These are phyloP conservation scores for Chrysomela aeneicollis DNA, from an alignment of 2,888 invertebrate species.

Conservation along the genomic window DNA sequence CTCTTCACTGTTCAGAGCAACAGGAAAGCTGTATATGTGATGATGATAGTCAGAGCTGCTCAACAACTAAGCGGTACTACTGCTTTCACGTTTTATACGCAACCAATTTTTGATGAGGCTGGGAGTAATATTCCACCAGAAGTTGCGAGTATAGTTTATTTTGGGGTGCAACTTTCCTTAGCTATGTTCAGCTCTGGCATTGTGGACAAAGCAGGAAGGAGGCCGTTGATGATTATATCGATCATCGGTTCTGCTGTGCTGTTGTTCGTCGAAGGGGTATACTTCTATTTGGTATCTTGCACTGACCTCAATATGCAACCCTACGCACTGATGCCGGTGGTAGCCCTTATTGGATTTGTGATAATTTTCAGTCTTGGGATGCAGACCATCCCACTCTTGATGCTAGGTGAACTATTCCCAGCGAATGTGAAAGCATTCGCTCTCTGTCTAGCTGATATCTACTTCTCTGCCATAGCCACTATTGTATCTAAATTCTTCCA, in stretches of 20 bases:
- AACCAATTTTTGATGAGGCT: constrained; percentile 62
- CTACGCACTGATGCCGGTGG: constrained; percentile 61
- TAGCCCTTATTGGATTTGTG: constrained; percentile 62
- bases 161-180: constrained; percentile 67
- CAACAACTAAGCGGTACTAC: constrained; percentile 69
- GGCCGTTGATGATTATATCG: constrained; percentile 64
- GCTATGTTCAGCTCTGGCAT: constrained; percentile 65
- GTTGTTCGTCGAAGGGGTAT: constrained; percentile 59
- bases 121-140: constrained; percentile 60
- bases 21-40: constrained; percentile 70
- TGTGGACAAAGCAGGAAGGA: constrained; percentile 67
- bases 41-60: constrained; percentile 66
- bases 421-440: constrained; percentile 67
- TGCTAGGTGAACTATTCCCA: constrained; percentile 66
- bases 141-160: constrained; percentile 53
- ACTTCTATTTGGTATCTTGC: constrained; percentile 62
- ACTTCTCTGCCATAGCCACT: constrained; percentile 63
- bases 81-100: constrained; percentile 70
- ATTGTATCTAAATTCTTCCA: constrained; percentile 63
- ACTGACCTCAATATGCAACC: constrained; percentile 54
- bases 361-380: constrained; percentile 65
- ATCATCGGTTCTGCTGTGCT: constrained; percentile 61
- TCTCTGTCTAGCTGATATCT: constrained; percentile 65
- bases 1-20: constrained; percentile 67
- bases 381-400: constrained; percentile 64